Evolutionary conservation across 2,113 vertebrate species (phyloP).

Genomic region (Apistogramma diplotaenia): DNA sequence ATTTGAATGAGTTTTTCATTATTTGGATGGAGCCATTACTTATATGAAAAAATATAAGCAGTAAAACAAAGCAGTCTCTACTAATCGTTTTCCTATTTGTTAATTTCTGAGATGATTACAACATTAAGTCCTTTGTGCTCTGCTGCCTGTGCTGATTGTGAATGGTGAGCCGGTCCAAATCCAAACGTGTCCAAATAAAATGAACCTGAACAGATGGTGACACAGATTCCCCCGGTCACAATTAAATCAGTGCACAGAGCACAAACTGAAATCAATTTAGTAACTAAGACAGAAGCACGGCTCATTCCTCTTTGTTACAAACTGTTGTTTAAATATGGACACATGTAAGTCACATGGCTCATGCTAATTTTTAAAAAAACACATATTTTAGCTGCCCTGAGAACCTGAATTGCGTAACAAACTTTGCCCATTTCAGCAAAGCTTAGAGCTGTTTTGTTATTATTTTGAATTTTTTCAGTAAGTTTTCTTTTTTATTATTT

Average conservation of each 20-base stretch:
- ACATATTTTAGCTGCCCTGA: too few species aligned
- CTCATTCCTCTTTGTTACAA: not conserved
- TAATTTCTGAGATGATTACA: not conserved
- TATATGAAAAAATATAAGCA: too few species aligned
- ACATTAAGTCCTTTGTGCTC: not conserved
- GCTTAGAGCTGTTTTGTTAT: not conserved
- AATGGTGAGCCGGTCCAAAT: not conserved
- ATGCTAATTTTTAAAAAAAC: not conserved
- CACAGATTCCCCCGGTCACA: not conserved
- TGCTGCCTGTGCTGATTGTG: not conserved
- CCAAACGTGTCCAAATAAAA: not conserved
- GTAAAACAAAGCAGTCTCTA: too few species aligned
- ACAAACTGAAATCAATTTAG: not conserved
- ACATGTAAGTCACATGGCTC: not conserved
- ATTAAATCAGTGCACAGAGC: not conserved
- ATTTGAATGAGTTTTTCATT: not conserved
- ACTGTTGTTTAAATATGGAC: not conserved
- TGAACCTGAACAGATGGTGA: not conserved
- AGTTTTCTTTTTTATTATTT: not conserved
- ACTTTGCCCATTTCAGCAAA: not conserved
- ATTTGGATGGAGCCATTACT: not conserved
- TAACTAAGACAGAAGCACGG: not conserved
- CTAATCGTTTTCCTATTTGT: not conserved
- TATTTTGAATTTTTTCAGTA: not conserved
- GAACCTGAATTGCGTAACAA: too few species aligned